Conservation (phyloP, 2,797 vertebrate genomes). For the Crossoptilon crossoptilon region DNA sequence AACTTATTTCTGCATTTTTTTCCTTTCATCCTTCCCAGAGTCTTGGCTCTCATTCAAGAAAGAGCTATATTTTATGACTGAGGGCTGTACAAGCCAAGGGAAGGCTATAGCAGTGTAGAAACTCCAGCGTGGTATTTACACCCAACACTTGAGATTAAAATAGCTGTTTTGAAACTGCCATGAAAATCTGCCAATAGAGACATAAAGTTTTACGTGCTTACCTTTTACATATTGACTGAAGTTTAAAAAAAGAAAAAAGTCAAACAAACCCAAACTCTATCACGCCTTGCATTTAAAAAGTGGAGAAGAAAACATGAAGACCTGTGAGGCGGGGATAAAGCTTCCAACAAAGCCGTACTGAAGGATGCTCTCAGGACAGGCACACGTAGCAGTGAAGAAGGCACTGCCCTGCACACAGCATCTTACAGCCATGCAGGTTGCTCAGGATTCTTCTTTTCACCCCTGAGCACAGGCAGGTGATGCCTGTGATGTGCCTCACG, state of each 20-base stretch:
- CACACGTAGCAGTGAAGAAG: background rate
- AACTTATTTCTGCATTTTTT: conserved; percentile 26
- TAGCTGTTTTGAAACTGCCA: background rate
- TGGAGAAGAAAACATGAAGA: background rate
- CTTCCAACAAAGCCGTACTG: rapidly evolving
- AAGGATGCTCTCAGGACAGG: background rate
- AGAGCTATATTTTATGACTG: conserved; percentile 18
- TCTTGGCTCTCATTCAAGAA: conserved; percentile 22
- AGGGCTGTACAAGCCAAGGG: background rate
- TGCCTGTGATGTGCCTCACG: background rate
- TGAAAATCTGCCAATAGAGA: conserved; percentile 8
- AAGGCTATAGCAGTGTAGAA: background rate
- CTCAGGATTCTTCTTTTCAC: background rate
- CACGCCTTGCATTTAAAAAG: background rate
- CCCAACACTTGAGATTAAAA: conserved; percentile 2
- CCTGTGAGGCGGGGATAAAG: background rate
- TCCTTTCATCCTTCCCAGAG: conserved; percentile 18
- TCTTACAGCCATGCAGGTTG: background rate
- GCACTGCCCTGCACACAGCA: background rate
- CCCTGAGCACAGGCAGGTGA: background rate
- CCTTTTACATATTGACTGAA: background rate
- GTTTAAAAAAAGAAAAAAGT: background rate
- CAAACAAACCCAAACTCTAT: background rate
- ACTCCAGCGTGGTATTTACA: conserved; percentile 9
- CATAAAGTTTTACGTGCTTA: background rate